phyloP scores from a whole-genome alignment of 2,797 vertebrate species.

The Falco columbarius region DNA sequence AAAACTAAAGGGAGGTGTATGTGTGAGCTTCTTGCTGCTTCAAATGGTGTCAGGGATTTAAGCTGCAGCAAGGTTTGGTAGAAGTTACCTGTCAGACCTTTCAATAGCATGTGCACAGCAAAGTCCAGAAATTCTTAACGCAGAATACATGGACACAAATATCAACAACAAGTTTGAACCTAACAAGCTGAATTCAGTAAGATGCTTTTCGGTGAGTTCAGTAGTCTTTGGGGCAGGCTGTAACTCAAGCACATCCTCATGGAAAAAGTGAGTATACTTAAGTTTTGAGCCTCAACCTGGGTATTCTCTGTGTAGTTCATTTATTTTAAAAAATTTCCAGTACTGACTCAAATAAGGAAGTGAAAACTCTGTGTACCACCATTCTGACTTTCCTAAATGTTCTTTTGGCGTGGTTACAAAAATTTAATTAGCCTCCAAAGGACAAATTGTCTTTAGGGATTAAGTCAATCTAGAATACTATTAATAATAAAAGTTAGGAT shows the following conservation, averaged over 20 bases:
- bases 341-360: conserved; percentile 41
- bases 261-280: not conserved
- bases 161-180: not conserved
- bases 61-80: not conserved
- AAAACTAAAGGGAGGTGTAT: not conserved
- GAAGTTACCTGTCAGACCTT: not conserved
- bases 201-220: not conserved
- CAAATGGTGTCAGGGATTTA: not conserved
- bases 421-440: conserved; percentile 76
- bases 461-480: conserved; percentile 55
- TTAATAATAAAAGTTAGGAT: conserved; percentile 43
- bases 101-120: not conserved
- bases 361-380: conserved; percentile 34
- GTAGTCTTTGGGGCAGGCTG: not conserved
- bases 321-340: conserved; percentile 9
- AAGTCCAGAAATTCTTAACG: not conserved
- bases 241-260: not conserved
- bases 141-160: not conserved
- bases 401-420: conserved; percentile 73
- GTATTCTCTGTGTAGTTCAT: not conserved
- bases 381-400: conserved; percentile 66
- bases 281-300: not conserved
- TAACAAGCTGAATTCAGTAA: not conserved
- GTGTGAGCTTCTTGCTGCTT: not conserved
- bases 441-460: conserved; percentile 76